A percentile compares a stretch with the other conserved stretches of the same genome.
phyloP scores from a whole-genome alignment of 1,140 invertebrate species.

The Heliothis subflexa region DNA sequence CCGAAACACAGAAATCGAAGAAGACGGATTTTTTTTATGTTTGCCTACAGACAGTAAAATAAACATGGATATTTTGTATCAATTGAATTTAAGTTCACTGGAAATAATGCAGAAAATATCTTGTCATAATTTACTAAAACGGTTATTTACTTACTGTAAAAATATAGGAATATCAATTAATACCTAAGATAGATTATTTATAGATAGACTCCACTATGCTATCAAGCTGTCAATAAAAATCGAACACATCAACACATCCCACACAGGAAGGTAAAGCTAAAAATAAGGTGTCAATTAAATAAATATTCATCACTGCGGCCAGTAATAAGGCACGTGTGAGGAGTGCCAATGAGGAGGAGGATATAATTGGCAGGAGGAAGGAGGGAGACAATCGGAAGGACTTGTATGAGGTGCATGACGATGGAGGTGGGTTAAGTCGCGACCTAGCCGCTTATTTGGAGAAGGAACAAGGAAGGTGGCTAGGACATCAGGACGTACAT shows the following conservation, averaged over 20 bases:
- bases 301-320: slow-evolving; percentile 11
- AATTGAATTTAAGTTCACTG: too few relatives aligned
- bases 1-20: too few relatives aligned
- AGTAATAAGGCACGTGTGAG: not conserved
- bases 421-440: not conserved
- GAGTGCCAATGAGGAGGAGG: not conserved
- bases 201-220: too few relatives aligned
- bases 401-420: not conserved
- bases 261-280: slow-evolving; percentile 13
- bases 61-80: too few relatives aligned
- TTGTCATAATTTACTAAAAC: too few relatives aligned
- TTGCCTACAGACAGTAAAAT: too few relatives aligned
- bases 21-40: too few relatives aligned
- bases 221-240: not conserved
- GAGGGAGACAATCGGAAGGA: slow-evolving; percentile 13
- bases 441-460: slow-evolving; percentile 26
- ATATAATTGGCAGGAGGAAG: slow-evolving; percentile 1
- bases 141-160: too few relatives aligned
- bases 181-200: too few relatives aligned
- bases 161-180: too few relatives aligned
- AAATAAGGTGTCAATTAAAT: slow-evolving; percentile 33
- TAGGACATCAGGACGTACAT: not conserved
- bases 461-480: slow-evolving; percentile 20
- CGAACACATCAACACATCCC: not conserved
- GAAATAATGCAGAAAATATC: too few relatives aligned